These are phyloP conservation scores for Miltochrista miniata DNA, from an alignment of 2,888 invertebrate genomes.

Conservation along the genomic window DNA sequence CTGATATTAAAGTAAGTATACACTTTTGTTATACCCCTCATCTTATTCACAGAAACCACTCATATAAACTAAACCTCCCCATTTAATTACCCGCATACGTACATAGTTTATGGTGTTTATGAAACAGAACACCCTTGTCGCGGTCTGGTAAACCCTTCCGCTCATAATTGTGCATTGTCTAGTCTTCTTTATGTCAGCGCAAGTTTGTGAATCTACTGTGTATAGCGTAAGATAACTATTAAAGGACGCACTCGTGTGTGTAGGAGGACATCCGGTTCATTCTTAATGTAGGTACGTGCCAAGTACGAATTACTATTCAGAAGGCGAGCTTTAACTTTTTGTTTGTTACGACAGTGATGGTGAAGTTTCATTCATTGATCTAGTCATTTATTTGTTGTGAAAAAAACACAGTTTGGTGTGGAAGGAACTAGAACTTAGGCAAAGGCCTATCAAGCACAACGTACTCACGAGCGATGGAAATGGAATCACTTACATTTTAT, in stretches of 20 bases:
- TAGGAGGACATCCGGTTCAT: constrained; percentile 22
- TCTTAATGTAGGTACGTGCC: constrained; percentile 10
- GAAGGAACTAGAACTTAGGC: too few species aligned
- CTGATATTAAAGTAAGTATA: too few species aligned
- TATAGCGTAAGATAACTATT: constrained; percentile 23
- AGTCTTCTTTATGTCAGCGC: constrained; percentile 27
- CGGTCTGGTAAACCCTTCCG: constrained; percentile 40
- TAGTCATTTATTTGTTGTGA: too few species aligned
- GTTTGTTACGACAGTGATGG: too few species aligned
- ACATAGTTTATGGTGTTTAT: constrained; percentile 11
- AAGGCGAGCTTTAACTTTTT: background rate
- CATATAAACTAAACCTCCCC: background rate
- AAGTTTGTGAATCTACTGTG: constrained; percentile 6
- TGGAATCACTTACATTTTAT: too few species aligned
- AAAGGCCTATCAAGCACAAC: too few species aligned
- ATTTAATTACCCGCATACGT: background rate
- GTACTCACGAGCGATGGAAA: too few species aligned
- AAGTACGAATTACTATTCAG: constrained; percentile 16
- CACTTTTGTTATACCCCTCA: too few species aligned
- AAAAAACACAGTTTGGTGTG: too few species aligned
- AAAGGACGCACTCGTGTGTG: constrained; percentile 30
- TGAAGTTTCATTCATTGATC: too few species aligned
- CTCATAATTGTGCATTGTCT: constrained; percentile 43
- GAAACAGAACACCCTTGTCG: constrained; percentile 16
- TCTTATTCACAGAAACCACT: too few species aligned